These are phyloP conservation scores for Dusona sp. DNA, from an alignment of 2,888 invertebrate species.

Conservation along the genomic window DNA sequence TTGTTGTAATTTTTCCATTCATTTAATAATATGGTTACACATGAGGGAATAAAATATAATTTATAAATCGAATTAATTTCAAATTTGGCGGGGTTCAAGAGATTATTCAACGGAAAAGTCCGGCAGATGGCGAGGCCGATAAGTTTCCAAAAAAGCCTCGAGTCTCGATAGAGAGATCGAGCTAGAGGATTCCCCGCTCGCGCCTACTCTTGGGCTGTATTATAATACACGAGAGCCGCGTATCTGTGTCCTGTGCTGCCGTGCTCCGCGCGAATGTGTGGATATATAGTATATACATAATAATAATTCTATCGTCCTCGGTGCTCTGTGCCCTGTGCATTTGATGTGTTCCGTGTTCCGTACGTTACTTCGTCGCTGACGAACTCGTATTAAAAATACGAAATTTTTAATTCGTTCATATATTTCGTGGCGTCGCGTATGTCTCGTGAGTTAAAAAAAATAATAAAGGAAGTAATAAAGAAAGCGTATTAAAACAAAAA, in stretches of 20 bases:
- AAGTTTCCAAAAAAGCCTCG: conserved; percentile 38
- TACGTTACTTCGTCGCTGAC: conserved; percentile 45
- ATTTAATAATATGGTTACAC: background rate
- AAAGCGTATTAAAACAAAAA: background rate
- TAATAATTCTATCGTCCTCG: conserved; percentile 62
- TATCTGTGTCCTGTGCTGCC: conserved; percentile 67
- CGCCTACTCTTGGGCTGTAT: conserved; percentile 23
- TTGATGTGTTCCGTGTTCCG: conserved; percentile 51
- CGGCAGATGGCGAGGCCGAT: conserved; percentile 52
- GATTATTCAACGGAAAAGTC: conserved; percentile 44
- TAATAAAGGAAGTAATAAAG: conserved; percentile 6
- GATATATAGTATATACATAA: conserved; percentile 50
- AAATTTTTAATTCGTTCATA: conserved; percentile 31
- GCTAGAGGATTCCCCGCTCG: conserved; percentile 44
- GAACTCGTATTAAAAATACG: conserved; percentile 37
- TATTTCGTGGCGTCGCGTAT: conserved; percentile 11
- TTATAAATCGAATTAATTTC: conserved; percentile 6
- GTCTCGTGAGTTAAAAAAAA: background rate
- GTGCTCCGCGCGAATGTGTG: conserved; percentile 66
- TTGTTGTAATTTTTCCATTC: background rate
- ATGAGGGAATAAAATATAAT: background rate
- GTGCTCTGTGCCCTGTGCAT: conserved; percentile 59
- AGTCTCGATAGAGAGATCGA: conserved; percentile 37
- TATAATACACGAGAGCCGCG: conserved; percentile 43
- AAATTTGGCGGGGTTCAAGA: conserved; percentile 33